Evolutionary conservation across 2,113 vertebrate species (phyloP), one percentile per base, ranked within the genome.

Genomic region (Dipodomys merriami): DNA sequence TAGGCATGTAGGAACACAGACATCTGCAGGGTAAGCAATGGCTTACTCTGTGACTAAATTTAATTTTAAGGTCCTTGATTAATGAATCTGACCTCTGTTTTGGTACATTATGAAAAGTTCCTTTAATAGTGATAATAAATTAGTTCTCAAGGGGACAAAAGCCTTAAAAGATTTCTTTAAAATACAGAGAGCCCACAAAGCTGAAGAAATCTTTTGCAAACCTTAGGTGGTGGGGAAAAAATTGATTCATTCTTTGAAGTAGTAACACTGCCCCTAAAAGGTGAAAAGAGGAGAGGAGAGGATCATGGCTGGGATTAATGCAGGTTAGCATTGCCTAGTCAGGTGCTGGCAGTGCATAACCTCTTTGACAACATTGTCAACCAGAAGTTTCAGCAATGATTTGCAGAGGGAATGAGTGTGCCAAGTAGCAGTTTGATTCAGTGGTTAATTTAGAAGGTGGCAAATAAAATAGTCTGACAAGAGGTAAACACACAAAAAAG

Each of bases 401-500:
- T 83, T 79, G 73, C 10, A 30, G 79, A 95, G 49, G 49, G 29
- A 93, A 57, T 25, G 20, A 84, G 87, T 49, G 46, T 73, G 82
- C 77, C 74, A 95, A 35, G 57, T 65, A 67, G 60, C 80, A 72
- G 72, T 85, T 77, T 93, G 64, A 95, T 83, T 88, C 82, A 1
- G 1, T 85, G 93, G 94, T 95, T 94, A 96, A 94, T 93, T 95
- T 94, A 87, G 72, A 83, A 96, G 95, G 73, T 83, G 86, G 69
- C 88, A 92, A 96, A 96, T 96, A 96, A 95, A 95, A 86, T 76
- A 93, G 73, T 53, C 30, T 44, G 16, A 65, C 73, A 93, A 91
- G 77, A 92, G 33, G 33, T 27, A 94, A 95, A 83, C 88, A 91
- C 65, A 25, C 71, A 90, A 97, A 94, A 84, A 62, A 95, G 76